phyloP scores from a whole-genome alignment of 2,888 invertebrate genomes.

The Dyspetes luteomarginatus region DNA sequence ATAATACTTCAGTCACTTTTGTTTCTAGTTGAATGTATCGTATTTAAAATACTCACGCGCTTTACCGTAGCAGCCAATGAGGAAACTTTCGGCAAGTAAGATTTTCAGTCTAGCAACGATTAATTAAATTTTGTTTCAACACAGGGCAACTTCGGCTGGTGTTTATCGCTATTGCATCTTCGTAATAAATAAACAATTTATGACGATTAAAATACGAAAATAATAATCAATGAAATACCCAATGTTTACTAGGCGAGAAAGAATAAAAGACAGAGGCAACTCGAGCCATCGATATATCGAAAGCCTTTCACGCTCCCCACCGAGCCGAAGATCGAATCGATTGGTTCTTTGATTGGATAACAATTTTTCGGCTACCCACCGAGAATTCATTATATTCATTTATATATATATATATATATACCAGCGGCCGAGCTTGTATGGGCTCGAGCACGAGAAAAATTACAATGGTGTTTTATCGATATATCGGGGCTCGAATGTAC shows the following conservation, averaged over 20 bases:
- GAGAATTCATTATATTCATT: conserved; percentile 59
- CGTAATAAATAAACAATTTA: neutral
- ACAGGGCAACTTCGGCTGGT: too few relatives aligned
- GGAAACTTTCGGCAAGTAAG: too few relatives aligned
- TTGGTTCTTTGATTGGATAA: conserved; percentile 60
- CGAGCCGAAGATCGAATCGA: conserved; percentile 50
- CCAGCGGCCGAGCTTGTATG: conserved; percentile 1
- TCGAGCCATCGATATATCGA: conserved; percentile 45
- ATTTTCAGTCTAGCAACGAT: too few relatives aligned
- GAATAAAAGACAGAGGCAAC: conserved; percentile 32
- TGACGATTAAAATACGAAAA: neutral
- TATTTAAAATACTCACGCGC: too few relatives aligned
- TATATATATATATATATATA: too few relatives aligned
- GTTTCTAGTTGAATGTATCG: too few relatives aligned
- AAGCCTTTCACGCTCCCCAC: conserved; percentile 31
- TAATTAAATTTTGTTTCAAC: too few relatives aligned
- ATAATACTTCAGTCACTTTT: too few relatives aligned
- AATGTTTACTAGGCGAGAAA: neutral
- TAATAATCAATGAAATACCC: conserved; percentile 18
- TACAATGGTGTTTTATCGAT: conserved; percentile 55
- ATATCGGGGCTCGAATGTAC: conserved; percentile 28
- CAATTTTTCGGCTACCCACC: conserved; percentile 53
- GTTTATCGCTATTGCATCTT: too few relatives aligned
- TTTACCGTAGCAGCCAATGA: too few relatives aligned
- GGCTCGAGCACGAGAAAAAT: conserved; percentile 52